These are phyloP conservation scores for Apteryx mantelli DNA, from an alignment of 2,113 vertebrate genomes.

Conservation along the genomic window DNA sequence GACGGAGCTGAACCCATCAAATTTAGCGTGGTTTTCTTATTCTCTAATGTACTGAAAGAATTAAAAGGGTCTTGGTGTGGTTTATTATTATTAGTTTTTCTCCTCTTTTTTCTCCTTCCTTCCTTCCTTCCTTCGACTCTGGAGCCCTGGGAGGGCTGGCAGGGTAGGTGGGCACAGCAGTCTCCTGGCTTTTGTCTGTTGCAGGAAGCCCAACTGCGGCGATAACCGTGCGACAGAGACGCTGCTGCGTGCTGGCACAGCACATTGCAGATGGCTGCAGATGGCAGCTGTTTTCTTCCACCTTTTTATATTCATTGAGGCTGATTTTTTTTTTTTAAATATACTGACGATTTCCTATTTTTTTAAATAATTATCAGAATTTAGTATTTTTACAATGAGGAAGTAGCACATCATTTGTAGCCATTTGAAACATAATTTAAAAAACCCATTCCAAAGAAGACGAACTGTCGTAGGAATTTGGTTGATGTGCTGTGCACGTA, in stretches of 20 bases:
- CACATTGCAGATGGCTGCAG: neutral
- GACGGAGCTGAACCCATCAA: neutral
- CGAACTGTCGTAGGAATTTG: neutral
- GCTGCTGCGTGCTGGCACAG: neutral
- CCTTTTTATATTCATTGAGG: neutral
- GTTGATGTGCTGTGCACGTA: neutral
- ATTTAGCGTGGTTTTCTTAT: neutral
- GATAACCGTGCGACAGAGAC: neutral
- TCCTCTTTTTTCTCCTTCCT: neutral
- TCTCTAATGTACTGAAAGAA: neutral
- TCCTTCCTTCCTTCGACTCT: neutral
- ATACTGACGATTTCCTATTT: neutral
- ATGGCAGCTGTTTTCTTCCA: neutral
- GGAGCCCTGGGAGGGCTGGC: neutral
- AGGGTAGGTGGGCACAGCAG: neutral
- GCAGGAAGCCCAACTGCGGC: neutral
- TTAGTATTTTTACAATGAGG: neutral
- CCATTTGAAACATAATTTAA: neutral
- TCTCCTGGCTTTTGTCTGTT: neutral
- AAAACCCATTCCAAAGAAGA: neutral
- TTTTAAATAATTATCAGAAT: neutral
- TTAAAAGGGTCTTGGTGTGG: neutral
- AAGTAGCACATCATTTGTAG: neutral
- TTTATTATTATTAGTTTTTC: neutral
- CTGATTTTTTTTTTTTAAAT: neutral